Conservation (phyloP, 2,888 invertebrate species). For the Drosophila engyochracea region DNA sequence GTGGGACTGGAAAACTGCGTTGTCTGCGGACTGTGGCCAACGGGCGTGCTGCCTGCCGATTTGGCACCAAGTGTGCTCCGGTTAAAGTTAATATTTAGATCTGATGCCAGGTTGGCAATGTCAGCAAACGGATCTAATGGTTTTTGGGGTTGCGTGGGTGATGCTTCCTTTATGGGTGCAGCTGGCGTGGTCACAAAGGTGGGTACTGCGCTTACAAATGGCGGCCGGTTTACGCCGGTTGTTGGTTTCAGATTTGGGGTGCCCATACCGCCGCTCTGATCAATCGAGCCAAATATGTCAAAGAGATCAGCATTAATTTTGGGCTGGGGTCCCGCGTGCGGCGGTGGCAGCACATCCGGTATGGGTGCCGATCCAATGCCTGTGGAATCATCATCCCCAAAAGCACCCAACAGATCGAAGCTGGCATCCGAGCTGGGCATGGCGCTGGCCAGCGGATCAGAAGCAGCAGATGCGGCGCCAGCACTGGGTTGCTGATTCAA, state of each 20-base stretch:
- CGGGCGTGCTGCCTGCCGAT: constrained; percentile 81
- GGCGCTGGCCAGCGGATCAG: constrained; percentile 76
- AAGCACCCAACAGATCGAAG: constrained; percentile 88
- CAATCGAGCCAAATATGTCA: constrained; percentile 88
- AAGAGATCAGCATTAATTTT: constrained; percentile 85
- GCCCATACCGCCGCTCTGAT: constrained; percentile 46
- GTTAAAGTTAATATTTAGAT: constrained; percentile 84
- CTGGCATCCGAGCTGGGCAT: constrained; percentile 85
- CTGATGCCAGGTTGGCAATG: constrained; percentile 86
- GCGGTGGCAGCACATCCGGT: constrained; percentile 81
- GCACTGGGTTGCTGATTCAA: constrained; percentile 83
- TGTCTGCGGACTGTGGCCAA: constrained; percentile 83
- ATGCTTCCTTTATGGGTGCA: constrained; percentile 83
- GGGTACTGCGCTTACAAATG: constrained; percentile 63
- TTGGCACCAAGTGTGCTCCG: constrained; percentile 81
- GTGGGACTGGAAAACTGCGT: constrained; percentile 85
- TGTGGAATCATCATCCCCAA: constrained; percentile 83
- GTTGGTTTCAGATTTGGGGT: constrained; percentile 61
- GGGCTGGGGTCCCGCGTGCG: constrained; percentile 54
- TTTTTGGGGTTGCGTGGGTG: constrained; percentile 85
- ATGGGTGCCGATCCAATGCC: constrained; percentile 82
- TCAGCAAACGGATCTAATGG: constrained; percentile 91
- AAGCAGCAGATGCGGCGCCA: constrained; percentile 56
- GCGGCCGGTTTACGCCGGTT: constrained; percentile 39
- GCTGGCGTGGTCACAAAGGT: constrained; percentile 63